Percentiles rank a stretch among this genome's conserved stretches.
These are phyloP conservation scores for Dryococelus australis DNA, from an alignment of 2,888 invertebrate species.

Conservation along the genomic window DNA sequence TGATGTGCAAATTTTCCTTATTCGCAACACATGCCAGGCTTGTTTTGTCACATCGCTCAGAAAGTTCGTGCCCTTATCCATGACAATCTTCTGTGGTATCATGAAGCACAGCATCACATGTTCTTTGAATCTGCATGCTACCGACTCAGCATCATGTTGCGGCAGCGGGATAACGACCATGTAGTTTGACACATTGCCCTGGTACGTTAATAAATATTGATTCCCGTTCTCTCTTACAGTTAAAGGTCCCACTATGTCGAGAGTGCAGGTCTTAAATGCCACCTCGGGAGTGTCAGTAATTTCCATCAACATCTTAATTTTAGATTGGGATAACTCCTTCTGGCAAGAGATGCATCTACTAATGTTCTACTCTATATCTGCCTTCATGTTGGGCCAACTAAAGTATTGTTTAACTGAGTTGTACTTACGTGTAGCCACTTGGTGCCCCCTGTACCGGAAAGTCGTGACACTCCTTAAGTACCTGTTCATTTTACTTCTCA, in stretches of 20 bases:
- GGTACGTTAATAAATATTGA: conserved; percentile 47
- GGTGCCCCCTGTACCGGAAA: no score
- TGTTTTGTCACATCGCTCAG: conserved; percentile 42
- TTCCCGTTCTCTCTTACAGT: conserved; percentile 41
- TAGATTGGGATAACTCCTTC: background rate
- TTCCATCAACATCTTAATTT: background rate
- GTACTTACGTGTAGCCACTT: no score
- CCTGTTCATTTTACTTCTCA: background rate
- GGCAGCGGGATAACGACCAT: conserved; percentile 47
- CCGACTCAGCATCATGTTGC: conserved; percentile 40
- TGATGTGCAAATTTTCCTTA: conserved; percentile 31
- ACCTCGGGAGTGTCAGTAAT: no score
- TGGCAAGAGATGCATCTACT: conserved; percentile 16
- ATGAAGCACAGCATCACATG: conserved; percentile 46
- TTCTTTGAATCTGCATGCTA: background rate
- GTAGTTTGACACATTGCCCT: conserved; percentile 46
- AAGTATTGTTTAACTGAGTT: no score
- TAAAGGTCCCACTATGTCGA: conserved; percentile 47
- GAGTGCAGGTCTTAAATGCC: background rate
- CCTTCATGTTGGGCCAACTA: background rate
- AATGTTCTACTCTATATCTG: background rate
- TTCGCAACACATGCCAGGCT: conserved; percentile 32
- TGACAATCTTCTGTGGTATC: conserved; percentile 43
- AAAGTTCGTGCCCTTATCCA: conserved; percentile 49
- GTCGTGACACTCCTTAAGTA: background rate